Evolutionary conservation across 2,888 invertebrate genomes (phyloP).

Genomic region (Pheosia tremula): DNA sequence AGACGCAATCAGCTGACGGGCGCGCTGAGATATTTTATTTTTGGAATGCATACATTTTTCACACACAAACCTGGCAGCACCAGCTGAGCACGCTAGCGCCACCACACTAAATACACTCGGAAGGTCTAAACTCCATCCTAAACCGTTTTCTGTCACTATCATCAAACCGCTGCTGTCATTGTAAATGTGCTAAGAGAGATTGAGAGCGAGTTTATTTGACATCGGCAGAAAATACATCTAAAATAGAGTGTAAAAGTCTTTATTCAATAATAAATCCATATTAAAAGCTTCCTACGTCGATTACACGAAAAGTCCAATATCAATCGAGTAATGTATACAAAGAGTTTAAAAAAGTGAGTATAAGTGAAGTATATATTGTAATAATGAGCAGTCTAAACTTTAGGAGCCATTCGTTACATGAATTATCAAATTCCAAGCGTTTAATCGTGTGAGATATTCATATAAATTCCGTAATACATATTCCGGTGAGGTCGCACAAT

Average conservation of each 20-base stretch:
- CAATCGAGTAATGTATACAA: conserved; percentile 39
- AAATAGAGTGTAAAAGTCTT: conserved; percentile 25
- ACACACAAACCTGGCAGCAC: conserved; percentile 44
- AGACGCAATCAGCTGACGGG: conserved; percentile 37
- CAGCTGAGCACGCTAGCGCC: conserved; percentile 43
- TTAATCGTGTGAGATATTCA: conserved; percentile 16
- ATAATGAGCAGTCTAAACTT: conserved; percentile 47
- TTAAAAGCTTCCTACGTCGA: conserved; percentile 48
- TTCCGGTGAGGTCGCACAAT: conserved; percentile 13
- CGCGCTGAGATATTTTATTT: conserved; percentile 44
- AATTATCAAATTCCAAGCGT: conserved; percentile 41
- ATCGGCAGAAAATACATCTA: conserved; percentile 23
- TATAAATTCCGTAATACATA: neutral
- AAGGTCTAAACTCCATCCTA: conserved; percentile 17
- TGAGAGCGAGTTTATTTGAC: too few relatives aligned
- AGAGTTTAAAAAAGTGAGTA: conserved; percentile 28
- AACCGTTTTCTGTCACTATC: too few relatives aligned
- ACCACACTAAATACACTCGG: conserved; percentile 29
- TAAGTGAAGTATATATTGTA: conserved; percentile 23
- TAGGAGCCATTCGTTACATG: conserved; percentile 47
- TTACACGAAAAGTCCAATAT: conserved; percentile 39
- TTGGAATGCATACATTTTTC: conserved; percentile 75
- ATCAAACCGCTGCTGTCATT: too few relatives aligned
- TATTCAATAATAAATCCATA: conserved; percentile 39
- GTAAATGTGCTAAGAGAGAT: too few relatives aligned